Evolutionary conservation across 2,888 invertebrate species (phyloP).

Genomic region (Caenorhabditis virilis): DNA sequence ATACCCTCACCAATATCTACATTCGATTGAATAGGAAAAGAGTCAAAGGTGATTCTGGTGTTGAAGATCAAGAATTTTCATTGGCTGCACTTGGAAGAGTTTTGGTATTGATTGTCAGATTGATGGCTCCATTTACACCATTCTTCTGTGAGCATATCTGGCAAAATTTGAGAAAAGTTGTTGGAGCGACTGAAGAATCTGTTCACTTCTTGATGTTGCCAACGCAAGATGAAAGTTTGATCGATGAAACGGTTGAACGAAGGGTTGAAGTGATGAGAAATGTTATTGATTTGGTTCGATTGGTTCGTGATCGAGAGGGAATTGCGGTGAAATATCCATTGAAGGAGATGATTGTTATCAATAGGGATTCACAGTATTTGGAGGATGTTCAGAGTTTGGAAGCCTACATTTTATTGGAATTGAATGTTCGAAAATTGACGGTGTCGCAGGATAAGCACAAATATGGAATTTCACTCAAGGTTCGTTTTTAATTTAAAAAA

Average conservation of each 20-base stretch:
- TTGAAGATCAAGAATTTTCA: conserved; percentile 82
- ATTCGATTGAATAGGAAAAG: conserved; percentile 93
- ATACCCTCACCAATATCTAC: conserved; percentile 98
- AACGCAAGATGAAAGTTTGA: conserved; percentile 74
- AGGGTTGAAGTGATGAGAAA: conserved; percentile 89
- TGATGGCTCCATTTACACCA: conserved; percentile 97
- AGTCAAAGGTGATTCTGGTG: conserved; percentile 87
- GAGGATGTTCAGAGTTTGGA: conserved; percentile 81
- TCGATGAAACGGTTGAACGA: conserved; percentile 84
- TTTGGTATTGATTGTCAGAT: conserved; percentile 83
- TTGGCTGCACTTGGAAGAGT: conserved; percentile 87
- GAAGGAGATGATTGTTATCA: conserved; percentile 91
- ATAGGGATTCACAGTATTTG: conserved; percentile 81
- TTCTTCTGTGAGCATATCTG: conserved; percentile 94
- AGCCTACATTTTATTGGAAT: conserved; percentile 86
- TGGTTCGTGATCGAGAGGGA: conserved; percentile 88
- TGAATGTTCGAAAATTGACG: conserved; percentile 85
- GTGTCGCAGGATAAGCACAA: conserved; percentile 82
- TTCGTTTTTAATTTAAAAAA: conserved; percentile 3
- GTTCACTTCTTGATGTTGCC: conserved; percentile 92
- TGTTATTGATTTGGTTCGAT: conserved; percentile 89
- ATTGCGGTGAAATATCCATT: conserved; percentile 94
- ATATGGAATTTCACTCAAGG: conserved; percentile 84
- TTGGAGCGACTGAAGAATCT: conserved; percentile 72
- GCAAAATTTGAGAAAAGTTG: conserved; percentile 77